These are phyloP conservation scores for Drosophila saltans DNA, from an alignment of 1,140 invertebrate species.

Conservation along the genomic window DNA sequence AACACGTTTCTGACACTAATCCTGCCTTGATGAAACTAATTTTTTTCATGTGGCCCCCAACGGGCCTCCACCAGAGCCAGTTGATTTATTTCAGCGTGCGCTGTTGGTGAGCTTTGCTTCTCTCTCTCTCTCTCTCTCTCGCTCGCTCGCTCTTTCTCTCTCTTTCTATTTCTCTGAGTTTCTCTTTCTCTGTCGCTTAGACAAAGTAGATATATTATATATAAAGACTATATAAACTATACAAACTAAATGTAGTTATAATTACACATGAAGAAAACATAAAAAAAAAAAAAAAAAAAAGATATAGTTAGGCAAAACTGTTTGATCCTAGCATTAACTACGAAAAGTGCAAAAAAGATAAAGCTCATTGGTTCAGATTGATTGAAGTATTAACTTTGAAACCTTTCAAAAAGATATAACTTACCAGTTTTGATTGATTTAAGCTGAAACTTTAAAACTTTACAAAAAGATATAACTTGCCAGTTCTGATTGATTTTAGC, in stretches of 20 bases:
- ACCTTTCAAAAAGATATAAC: too few species aligned
- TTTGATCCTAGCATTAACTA: too few species aligned
- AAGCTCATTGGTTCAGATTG: too few species aligned
- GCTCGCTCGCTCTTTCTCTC: neutral
- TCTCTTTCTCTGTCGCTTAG: conserved; percentile 46
- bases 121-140: neutral
- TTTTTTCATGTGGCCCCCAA: conserved; percentile 73
- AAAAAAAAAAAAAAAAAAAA: too few species aligned
- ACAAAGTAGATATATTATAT: conserved; percentile 54
- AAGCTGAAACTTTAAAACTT: too few species aligned
- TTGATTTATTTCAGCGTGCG: conserved; percentile 83
- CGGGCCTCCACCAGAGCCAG: conserved; percentile 60
- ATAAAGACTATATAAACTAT: conserved; percentile 52
- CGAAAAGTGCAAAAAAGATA: too few species aligned
- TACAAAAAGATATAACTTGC: too few species aligned
- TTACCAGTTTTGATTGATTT: too few species aligned
- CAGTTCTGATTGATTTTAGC: too few species aligned
- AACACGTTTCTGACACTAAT: conserved; percentile 83
- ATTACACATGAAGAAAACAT: neutral
- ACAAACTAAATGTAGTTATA: conserved; percentile 33
- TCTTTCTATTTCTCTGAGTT: too few species aligned
- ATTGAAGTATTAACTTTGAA: too few species aligned
- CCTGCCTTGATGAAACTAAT: conserved; percentile 83
- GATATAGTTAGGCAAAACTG: too few species aligned
- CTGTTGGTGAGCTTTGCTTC: conserved; percentile 65